phyloP scores from a whole-genome alignment of 2,113 vertebrate species.

The Tichodroma muraria region DNA sequence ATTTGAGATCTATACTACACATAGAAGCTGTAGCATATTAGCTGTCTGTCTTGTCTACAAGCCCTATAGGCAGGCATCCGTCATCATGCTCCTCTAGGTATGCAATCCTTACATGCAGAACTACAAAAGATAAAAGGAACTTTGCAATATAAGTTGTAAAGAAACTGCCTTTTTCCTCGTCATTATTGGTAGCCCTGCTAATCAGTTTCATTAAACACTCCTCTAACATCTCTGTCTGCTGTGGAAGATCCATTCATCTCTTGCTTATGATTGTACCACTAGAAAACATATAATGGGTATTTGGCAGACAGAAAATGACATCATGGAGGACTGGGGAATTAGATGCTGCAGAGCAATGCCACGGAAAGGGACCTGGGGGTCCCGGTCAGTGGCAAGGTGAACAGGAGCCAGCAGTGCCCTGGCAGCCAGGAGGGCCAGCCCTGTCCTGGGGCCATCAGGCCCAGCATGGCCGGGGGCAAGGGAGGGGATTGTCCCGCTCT shows the following conservation, averaged over 20 bases:
- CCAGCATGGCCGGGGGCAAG: neutral
- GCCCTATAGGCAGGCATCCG: neutral
- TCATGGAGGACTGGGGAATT: neutral
- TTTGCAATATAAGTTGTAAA: neutral
- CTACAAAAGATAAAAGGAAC: neutral
- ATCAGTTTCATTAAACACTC: neutral
- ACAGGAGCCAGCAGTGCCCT: neutral
- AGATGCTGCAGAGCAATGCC: neutral
- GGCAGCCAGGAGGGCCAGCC: neutral
- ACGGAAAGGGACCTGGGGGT: neutral
- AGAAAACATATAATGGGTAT: neutral
- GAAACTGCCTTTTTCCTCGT: neutral
- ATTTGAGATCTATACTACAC: neutral
- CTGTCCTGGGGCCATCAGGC: neutral
- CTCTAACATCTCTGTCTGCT: neutral
- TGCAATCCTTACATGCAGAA: neutral
- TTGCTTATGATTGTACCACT: neutral
- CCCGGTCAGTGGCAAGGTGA: rapidly evolving
- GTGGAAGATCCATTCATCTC: neutral
- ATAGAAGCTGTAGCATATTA: neutral
- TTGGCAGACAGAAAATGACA: neutral
- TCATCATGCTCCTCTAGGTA: neutral
- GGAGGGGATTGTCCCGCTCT: neutral
- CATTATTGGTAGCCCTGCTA: neutral
- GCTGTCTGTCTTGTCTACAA: neutral